A percentile compares a stretch with the other conserved stretches of the same genome.
Conservation (phyloP, 2,888 invertebrate genomes). For the Heteromurus nitidus region DNA sequence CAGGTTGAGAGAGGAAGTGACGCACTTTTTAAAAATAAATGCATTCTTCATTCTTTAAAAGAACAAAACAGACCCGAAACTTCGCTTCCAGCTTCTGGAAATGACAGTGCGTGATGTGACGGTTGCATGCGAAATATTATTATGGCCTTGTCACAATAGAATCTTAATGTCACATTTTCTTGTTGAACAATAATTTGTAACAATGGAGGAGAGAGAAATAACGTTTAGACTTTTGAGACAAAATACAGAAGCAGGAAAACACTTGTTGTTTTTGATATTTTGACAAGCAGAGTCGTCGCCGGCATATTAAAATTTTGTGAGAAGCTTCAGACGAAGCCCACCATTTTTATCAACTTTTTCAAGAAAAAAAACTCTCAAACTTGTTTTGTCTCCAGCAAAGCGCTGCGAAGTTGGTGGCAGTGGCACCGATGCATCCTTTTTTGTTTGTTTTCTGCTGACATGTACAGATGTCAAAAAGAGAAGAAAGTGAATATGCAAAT, state of each 20-base stretch:
- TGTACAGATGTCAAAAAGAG: conserved; percentile 22
- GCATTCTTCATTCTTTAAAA: neutral
- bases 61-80: neutral
- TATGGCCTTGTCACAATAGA: neutral
- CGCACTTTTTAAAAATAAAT: conserved; percentile 4
- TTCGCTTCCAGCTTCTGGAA: conserved; percentile 25
- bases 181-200: conserved; percentile 20
- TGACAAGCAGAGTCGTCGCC: too few species aligned
- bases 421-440: conserved; percentile 4
- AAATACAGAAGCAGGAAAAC: too few species aligned
- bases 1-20: neutral
- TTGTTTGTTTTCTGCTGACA: conserved; percentile 40
- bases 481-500: conserved; percentile 45
- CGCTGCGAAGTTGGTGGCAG: neutral
- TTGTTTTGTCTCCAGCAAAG: too few species aligned
- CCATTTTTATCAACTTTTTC: too few species aligned
- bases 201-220: too few species aligned
- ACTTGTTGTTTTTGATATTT: too few species aligned
- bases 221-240: too few species aligned
- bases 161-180: conserved; percentile 10
- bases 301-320: too few species aligned
- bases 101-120: conserved; percentile 41
- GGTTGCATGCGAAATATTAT: conserved; percentile 13
- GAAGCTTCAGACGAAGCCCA: too few species aligned
- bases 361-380: too few species aligned